A percentile compares a stretch with the other conserved stretches of the same genome.
These are phyloP conservation scores for Rhinogobius similis DNA, from an alignment of 2,113 vertebrate species.

Conservation along the genomic window DNA sequence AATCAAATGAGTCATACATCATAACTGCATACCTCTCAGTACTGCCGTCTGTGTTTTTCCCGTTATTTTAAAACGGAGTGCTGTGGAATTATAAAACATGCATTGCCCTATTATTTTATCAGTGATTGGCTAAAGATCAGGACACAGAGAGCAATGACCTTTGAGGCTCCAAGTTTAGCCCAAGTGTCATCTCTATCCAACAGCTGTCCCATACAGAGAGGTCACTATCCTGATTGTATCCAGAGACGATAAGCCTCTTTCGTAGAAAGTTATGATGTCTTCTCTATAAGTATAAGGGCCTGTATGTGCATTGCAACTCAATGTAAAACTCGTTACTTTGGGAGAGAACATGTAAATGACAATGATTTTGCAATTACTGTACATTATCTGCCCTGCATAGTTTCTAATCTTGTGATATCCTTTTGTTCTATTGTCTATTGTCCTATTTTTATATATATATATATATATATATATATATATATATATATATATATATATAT, in stretches of 20 bases:
- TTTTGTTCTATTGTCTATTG: too few species aligned
- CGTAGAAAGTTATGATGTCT: constrained; percentile 22
- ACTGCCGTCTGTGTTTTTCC: background rate
- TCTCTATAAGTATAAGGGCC: background rate
- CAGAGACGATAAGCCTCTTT: constrained; percentile 5
- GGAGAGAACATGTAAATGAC: background rate
- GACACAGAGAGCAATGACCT: background rate
- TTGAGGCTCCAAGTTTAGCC: constrained; percentile 35
- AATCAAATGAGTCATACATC: background rate
- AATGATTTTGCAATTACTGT: too few species aligned
- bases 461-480: too few species aligned
- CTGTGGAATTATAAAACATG: background rate
- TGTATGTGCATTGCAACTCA: background rate
- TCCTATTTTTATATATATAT: too few species aligned
- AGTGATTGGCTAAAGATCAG: background rate
- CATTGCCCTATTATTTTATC: background rate
- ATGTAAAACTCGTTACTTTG: background rate
- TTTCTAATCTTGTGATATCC: too few species aligned
- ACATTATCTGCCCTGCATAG: too few species aligned
- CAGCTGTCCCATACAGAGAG: constrained; percentile 54
- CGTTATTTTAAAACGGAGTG: background rate
- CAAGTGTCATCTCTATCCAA: constrained; percentile 36
- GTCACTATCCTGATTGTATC: constrained; percentile 20
- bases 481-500: too few species aligned
- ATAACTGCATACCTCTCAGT: background rate